phyloP scores from a whole-genome alignment of 92 coral and sea anemone species.

The Parazoanthus swiftii region DNA sequence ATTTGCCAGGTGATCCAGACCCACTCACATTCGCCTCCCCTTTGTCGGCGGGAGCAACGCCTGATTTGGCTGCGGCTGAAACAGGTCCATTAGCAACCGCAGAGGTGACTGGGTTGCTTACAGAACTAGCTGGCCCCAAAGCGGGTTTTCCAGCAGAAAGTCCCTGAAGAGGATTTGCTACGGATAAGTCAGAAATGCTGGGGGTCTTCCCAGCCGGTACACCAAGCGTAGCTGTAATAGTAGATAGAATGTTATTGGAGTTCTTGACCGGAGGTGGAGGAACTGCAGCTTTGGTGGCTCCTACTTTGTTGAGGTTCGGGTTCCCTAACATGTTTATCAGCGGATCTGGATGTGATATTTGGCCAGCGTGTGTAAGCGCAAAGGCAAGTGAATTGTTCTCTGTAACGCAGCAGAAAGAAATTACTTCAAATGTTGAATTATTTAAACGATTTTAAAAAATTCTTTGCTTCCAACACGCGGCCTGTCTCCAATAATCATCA shows the following conservation, averaged over 20 bases:
- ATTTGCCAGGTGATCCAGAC: constrained; percentile 91
- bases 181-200: background rate
- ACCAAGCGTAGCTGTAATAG: constrained; percentile 9
- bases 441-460: no score
- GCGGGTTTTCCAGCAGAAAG: background rate
- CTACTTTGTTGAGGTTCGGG: constrained; percentile 34
- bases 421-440: background rate
- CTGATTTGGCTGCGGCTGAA: constrained; percentile 11
- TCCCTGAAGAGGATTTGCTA: constrained; percentile 7
- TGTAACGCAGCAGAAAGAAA: constrained; percentile 19
- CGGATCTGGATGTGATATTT: constrained; percentile 28
- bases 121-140: background rate
- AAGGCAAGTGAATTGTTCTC: constrained; percentile 57
- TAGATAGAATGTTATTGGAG: constrained; percentile 1
- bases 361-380: constrained; percentile 39
- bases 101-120: background rate
- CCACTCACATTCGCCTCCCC: background rate
- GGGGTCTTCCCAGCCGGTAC: background rate
- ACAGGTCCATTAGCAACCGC: constrained; percentile 13
- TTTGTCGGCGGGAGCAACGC: constrained; percentile 1
- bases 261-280: constrained; percentile 2
- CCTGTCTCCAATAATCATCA: no score
- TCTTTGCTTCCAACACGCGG: no score
- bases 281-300: constrained; percentile 11
- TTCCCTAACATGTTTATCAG: constrained; percentile 40